Evolutionary conservation across 2,888 invertebrate genomes (phyloP), one percentile per base, ranked within the genome.

Genomic region (Bellardia pandia): DNA sequence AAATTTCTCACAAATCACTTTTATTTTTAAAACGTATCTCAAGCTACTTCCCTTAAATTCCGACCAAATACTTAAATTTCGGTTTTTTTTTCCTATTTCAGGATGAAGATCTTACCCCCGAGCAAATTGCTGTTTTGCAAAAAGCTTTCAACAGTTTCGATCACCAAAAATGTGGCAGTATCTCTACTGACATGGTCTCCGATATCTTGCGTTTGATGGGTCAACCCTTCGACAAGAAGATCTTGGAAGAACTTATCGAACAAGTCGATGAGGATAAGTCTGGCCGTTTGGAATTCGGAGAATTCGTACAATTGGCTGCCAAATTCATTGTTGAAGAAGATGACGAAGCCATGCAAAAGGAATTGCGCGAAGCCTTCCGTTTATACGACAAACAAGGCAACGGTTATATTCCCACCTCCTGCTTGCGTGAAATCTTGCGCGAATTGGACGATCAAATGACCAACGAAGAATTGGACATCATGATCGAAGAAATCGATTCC

Each of bases 301-400:
- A 99, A 94, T 99, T 99, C 95, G 97, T 98, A 87, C 98, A 97
- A 90, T 95, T 99, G 90, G 98, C 99, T 87, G 98, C 98, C 91
- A 98, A 98, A 94, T 99, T 99, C 95, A 97, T 99, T 93, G 97
- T 99, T 92, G 98, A 98, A 94, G 99, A 99, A 94, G 99, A 99
- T 93, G 98, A 98, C 90, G 99, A 99, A 94, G 98, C 98, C 88
- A 96, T 99, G 96, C 98, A 99, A 94, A 98, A 99, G 93, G 99
- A 99, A 94, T 95, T 99, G 89, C 96, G 98, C 92, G 99, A 99
- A 95, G 99, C 99, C 76, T 99, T 99, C 96, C 97, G 99, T 93
- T 96, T 99, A 91, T 98, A 99, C 94, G 99, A 99, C 94, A 99
- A 99, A 95, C 98, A 98, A 96, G 98, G 98, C 96, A 97, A 97